Evolutionary conservation across 64 coral and sea anemone genomes (phyloP).

Genomic region (Porites australiensis): DNA sequence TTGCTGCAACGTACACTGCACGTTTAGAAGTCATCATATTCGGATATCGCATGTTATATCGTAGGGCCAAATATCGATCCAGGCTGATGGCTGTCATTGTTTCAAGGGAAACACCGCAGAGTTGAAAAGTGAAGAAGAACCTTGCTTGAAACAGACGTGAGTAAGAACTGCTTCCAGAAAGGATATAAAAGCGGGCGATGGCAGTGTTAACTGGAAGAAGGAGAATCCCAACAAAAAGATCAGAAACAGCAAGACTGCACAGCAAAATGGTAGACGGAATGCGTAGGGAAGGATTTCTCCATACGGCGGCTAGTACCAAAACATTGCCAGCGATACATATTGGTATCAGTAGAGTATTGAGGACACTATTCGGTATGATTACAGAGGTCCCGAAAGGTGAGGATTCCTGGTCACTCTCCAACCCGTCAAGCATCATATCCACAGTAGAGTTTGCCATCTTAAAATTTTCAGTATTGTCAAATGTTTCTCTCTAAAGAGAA

Average conservation of each 20-base stretch:
- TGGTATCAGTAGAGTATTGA: background rate
- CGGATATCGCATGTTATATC: conserved; percentile 1
- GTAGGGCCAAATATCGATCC: background rate
- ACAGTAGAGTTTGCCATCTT: no score
- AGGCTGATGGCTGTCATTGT: background rate
- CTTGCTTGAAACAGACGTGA: background rate
- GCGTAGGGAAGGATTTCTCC: background rate
- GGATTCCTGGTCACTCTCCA: no score
- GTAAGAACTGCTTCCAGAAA: background rate
- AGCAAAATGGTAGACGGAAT: background rate
- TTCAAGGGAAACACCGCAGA: background rate
- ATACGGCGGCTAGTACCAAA: background rate
- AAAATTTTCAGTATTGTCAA: no score
- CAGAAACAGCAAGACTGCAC: background rate
- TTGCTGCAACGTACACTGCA: background rate
- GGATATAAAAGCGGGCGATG: background rate
- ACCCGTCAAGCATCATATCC: no score
- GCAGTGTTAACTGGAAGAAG: background rate
- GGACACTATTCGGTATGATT: background rate
- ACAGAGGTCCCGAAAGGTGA: background rate
- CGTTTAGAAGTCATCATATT: background rate
- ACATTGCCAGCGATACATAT: background rate
- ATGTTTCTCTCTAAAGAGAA: no score
- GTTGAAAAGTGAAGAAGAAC: background rate
- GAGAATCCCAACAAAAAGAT: background rate